Evolutionary conservation across 2,888 invertebrate genomes (phyloP), one percentile per base, ranked within the genome.

Genomic region (Allolobophora icterica): DNA sequence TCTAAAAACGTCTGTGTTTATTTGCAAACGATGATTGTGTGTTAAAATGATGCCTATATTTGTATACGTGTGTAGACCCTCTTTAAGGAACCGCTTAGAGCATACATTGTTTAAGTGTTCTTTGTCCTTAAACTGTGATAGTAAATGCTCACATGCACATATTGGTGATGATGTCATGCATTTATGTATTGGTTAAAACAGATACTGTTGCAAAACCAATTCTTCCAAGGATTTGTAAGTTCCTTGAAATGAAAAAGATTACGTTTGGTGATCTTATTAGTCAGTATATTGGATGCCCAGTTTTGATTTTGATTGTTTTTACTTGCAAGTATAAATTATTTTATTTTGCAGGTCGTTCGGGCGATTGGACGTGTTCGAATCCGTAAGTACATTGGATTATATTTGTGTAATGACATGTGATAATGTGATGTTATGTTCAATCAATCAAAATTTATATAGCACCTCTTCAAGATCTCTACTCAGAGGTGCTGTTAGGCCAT

Each of bases 301-400:
- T 38, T 89, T n/a, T 89, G 19, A 15, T 42, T 38, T 34, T 1
- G 33, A 34, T 42, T 34, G 89, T 89, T 13, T n/a, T 33, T 38
- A 17, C 3, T 38, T 89, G 17, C 17, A 5, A 17, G 3, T 1
- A 17, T 89, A 17, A 40, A 38, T 38, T 71, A 71, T 71, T 71
- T 71, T 71, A 71, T 71, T 71, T 71, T 90, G 21, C 45, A 91
- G 92, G 93, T 52, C 90, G 93, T 83, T 93, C 93, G 58, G 93
- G 93, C 35, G 95, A 95, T 92, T 95, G 95, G 95, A 94, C 93
- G 34, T 95, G 95, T 92, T 93, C 97, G 0, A 97, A 97, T 94
- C 94, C 93, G 94, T 94, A 92, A 94, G 94, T 94, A 21, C n/a
- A 11, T 71, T 71, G 11, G 8, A 30, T 30, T 71, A 17, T 71